These are phyloP conservation scores for Tethya wilhelma DNA, from an alignment of 37 sponge, comb jelly and placozoan genomes.

Conservation along the genomic window DNA sequence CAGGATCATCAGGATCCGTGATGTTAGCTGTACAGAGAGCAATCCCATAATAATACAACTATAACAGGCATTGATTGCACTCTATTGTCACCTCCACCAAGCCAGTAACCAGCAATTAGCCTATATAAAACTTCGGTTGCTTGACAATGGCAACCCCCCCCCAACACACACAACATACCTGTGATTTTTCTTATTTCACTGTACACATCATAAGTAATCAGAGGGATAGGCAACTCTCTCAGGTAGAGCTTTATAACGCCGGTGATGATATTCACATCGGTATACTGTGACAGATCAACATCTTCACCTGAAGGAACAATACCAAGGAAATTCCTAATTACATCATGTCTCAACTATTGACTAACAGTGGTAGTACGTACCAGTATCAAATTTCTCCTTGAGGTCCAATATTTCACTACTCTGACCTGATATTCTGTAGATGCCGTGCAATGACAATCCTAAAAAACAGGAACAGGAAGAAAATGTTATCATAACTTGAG, in stretches of 20 bases:
- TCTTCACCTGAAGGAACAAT: constrained; percentile 47
- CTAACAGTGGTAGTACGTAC: no score
- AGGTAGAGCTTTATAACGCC: constrained; percentile 73
- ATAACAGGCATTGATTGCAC: neutral
- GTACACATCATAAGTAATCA: constrained; percentile 65
- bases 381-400: constrained; percentile 70
- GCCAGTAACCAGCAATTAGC: no score
- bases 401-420: constrained; percentile 46
- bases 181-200: constrained; percentile 31
- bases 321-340: no score
- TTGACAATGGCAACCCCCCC: no score
- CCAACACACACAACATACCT: constrained; percentile 1
- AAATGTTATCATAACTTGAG: neutral
- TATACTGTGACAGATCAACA: constrained; percentile 46
- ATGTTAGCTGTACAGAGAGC: constrained; percentile 26
- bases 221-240: constrained; percentile 76
- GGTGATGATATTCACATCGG: constrained; percentile 62
- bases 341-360: no score
- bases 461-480: no score
- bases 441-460: constrained; percentile 49
- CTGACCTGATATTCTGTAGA: constrained; percentile 74
- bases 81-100: no score
- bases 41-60: neutral
- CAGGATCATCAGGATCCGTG: constrained; percentile 1
- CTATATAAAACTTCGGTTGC: no score